These are phyloP conservation scores for Steatornis caripensis DNA, from an alignment of 2,113 vertebrate genomes.

Conservation along the genomic window DNA sequence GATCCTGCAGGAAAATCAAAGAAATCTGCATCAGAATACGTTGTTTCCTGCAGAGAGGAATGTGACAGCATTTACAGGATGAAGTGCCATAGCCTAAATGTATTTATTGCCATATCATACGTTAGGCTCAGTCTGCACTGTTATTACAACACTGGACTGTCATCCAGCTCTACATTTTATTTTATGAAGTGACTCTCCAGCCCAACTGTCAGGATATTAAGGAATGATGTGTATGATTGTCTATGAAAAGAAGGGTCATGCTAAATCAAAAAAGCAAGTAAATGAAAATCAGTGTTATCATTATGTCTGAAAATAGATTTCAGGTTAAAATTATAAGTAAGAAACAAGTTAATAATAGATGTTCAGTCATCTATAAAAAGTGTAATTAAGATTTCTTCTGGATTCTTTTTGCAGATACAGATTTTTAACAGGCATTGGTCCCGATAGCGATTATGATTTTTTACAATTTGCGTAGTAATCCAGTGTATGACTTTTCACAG, in stretches of 20 bases:
- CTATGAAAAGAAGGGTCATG: not conserved
- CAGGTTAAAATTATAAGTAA: not conserved
- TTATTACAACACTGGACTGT: not conserved
- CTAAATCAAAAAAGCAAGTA: not conserved
- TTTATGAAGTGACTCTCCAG: not conserved
- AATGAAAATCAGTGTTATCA: not conserved
- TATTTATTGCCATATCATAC: conserved; percentile 58
- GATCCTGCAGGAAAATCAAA: conserved; percentile 12
- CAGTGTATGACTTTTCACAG: not conserved
- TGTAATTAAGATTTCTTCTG: not conserved
- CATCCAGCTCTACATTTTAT: not conserved
- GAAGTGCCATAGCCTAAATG: not conserved
- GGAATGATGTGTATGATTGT: not conserved
- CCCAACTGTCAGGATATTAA: not conserved
- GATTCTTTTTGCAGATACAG: not conserved
- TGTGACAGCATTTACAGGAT: conserved; percentile 19
- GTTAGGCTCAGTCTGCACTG: not conserved
- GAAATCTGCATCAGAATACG: conserved; percentile 59
- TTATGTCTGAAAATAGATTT: not conserved
- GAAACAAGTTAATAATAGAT: not conserved
- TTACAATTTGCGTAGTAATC: not conserved
- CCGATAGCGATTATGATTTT: not conserved
- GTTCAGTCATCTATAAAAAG: not conserved
- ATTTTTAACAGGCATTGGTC: not conserved
- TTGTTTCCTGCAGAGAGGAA: conserved; percentile 46